Evolutionary conservation across 1,140 invertebrate genomes (phyloP), one percentile per base, ranked within the genome.

Genomic region (Aphelenchoides fujianensis): DNA sequence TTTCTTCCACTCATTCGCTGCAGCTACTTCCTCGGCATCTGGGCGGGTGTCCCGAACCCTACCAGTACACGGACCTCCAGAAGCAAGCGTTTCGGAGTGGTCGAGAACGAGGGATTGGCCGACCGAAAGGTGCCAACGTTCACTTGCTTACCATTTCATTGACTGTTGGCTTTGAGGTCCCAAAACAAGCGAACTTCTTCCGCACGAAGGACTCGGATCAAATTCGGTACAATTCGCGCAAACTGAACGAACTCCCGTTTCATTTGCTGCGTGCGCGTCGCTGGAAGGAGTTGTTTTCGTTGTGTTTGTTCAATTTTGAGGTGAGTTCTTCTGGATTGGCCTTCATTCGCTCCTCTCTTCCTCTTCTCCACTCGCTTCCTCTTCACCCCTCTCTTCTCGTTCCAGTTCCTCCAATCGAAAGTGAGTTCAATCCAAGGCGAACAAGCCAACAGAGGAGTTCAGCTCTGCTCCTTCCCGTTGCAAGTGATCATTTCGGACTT

Each of bases 291-390:
- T 87, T 98, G 0, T 96, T 95, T 84, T 90, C 92, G 62, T 89
- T 95, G 79, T 94, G 97, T 7, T 88, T 98, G 0, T 98, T 98
- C 85, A 97, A 97, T 85, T 98, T 74, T 97, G n/a, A n/a, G n/a
- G n/a, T n/a, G n/a, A n/a, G n/a, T n/a, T n/a, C n/a, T n/a, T n/a
- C n/a, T n/a, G n/a, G n/a, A n/a, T n/a, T n/a, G n/a, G n/a, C n/a
- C n/a, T n/a, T n/a, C n/a, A n/a, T n/a, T n/a, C n/a, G n/a, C n/a
- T n/a, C n/a, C n/a, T n/a, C n/a, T n/a, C n/a, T n/a, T n/a, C n/a
- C n/a, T n/a, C n/a, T n/a, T n/a, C n/a, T n/a, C n/a, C n/a, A n/a
- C n/a, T n/a, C n/a, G n/a, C n/a, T n/a, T n/a, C n/a, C n/a, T n/a
- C n/a, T n/a, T n/a, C n/a, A n/a, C n/a, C n/a, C n/a, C n/a, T n/a